Evolutionary conservation across 2,888 invertebrate species (phyloP).

Genomic region (Pocota personata): DNA sequence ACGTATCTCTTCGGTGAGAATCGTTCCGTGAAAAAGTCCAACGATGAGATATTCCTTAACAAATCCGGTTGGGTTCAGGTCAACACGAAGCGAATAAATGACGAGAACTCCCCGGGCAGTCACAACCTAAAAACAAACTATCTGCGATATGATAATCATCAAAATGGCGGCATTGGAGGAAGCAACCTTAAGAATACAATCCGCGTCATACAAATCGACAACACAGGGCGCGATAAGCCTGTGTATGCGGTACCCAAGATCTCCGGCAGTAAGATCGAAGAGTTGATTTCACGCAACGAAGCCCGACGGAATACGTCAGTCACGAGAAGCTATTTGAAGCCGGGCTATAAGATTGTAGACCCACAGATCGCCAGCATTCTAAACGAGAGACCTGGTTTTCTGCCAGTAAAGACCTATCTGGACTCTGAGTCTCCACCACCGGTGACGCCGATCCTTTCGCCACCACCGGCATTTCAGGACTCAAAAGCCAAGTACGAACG

Average conservation of each 20-base stretch:
- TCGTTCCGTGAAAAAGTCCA: slow-evolving; percentile 64
- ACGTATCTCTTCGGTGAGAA: slow-evolving; percentile 82
- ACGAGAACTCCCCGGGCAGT: slow-evolving; percentile 78
- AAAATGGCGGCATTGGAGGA: slow-evolving; percentile 74
- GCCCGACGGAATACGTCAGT: slow-evolving; percentile 76
- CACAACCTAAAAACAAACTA: slow-evolving; percentile 76
- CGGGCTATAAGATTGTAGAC: slow-evolving; percentile 81
- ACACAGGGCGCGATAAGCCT: slow-evolving; percentile 73
- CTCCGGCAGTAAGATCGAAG: slow-evolving; percentile 81
- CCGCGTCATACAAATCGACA: slow-evolving; percentile 79
- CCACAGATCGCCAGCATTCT: slow-evolving; percentile 81
- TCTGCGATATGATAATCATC: slow-evolving; percentile 76
- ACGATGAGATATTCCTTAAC: slow-evolving; percentile 82
- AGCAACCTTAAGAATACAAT: slow-evolving; percentile 75
- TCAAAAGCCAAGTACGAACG: slow-evolving; percentile 79
- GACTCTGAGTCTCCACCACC: slow-evolving; percentile 85
- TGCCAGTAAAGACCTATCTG: slow-evolving; percentile 80
- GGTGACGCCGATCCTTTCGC: slow-evolving; percentile 88
- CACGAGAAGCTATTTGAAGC: slow-evolving; percentile 77
- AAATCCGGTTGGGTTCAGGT: slow-evolving; percentile 84
- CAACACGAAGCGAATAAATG: slow-evolving; percentile 80
- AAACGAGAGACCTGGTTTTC: slow-evolving; percentile 82
- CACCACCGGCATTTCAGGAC: slow-evolving; percentile 88
- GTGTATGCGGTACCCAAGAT: slow-evolving; percentile 77
- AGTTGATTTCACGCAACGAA: slow-evolving; percentile 82